phyloP scores from a whole-genome alignment of 2,888 invertebrate species.

The Suillia variegata region DNA sequence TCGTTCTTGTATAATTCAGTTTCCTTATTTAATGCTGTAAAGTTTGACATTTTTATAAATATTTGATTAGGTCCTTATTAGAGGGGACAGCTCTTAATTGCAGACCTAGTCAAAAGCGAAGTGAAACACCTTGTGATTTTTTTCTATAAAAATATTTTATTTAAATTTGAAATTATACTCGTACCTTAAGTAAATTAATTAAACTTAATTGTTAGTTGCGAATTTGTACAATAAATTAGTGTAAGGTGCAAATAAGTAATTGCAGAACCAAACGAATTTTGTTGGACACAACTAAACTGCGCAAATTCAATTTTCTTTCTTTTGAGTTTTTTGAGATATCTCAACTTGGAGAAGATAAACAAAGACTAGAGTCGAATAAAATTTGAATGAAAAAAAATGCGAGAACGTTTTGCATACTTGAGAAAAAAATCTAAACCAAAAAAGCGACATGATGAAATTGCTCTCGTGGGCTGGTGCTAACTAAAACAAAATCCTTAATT shows the following conservation, averaged over 20 bases:
- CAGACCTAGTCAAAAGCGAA: no score
- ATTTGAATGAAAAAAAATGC: not conserved
- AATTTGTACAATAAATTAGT: slow-evolving; percentile 3
- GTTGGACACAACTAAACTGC: not conserved
- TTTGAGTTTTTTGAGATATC: not conserved
- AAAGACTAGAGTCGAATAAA: not conserved
- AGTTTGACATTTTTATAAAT: no score
- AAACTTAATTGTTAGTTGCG: slow-evolving; percentile 9
- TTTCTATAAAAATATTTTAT: slow-evolving; percentile 2
- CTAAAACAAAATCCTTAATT: not conserved
- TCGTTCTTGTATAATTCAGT: no score
- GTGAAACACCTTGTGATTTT: not conserved
- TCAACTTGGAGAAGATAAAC: no score
- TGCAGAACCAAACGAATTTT: slow-evolving; percentile 4
- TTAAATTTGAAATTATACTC: not conserved
- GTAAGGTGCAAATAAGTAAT: slow-evolving; percentile 8
- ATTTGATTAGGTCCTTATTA: no score
- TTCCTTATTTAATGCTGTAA: no score
- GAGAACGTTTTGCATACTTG: no score
- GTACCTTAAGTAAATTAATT: not conserved
- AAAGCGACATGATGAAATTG: not conserved
- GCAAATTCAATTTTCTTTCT: not conserved
- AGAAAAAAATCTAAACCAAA: not conserved
- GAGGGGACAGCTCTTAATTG: no score
- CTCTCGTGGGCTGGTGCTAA: no score